Evolutionary conservation across 1,140 invertebrate species (phyloP).

Genomic region (Drosophila seguyi): DNA sequence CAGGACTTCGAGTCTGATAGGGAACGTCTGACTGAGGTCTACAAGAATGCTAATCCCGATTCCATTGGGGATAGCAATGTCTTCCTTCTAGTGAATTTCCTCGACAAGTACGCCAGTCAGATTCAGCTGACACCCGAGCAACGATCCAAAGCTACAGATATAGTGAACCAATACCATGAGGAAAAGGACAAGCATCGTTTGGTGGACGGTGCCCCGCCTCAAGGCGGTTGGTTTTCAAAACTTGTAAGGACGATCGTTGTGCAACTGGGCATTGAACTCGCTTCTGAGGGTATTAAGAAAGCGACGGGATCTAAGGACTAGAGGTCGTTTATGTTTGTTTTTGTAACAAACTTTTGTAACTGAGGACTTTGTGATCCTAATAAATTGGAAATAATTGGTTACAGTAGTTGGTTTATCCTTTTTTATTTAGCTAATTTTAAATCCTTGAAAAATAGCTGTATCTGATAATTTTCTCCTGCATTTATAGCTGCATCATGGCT

Average conservation of each 20-base stretch:
- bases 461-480: not conserved
- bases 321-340: too few species aligned
- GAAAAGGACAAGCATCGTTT: not conserved
- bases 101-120: not conserved
- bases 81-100: not conserved
- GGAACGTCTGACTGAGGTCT: not conserved
- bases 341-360: too few species aligned
- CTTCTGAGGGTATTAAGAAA: not conserved
- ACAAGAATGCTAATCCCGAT: not conserved
- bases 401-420: too few species aligned
- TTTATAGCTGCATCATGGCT: conserved; percentile 58
- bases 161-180: not conserved
- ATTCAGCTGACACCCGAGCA: not conserved
- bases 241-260: not conserved
- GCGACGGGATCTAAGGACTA: too few species aligned
- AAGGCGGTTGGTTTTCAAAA: not conserved
- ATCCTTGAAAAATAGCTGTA: too few species aligned
- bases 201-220: not conserved
- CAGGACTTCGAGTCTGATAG: not conserved
- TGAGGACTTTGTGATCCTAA: too few species aligned
- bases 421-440: too few species aligned
- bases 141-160: not conserved
- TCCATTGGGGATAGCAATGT: not conserved
- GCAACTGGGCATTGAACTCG: not conserved
- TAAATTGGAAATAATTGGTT: too few species aligned